These are phyloP conservation scores for Avahi laniger DNA, from an alignment of 2,797 vertebrate genomes.

Conservation along the genomic window DNA sequence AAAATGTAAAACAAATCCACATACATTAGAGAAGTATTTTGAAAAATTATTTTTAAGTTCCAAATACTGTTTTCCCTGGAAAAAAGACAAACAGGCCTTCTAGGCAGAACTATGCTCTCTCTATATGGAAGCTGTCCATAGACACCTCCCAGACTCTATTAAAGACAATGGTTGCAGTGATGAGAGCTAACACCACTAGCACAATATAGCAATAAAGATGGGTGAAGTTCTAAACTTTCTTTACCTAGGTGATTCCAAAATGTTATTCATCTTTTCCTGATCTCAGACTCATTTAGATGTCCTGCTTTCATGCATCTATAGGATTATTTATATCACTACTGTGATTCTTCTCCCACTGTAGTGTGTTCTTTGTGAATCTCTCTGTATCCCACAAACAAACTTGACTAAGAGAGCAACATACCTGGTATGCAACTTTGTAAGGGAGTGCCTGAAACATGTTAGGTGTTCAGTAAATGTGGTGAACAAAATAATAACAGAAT, in stretches of 20 bases:
- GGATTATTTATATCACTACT: accelerated
- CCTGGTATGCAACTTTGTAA: not conserved
- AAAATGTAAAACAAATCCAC: constrained; percentile 52
- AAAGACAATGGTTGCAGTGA: not conserved
- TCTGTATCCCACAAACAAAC: not conserved
- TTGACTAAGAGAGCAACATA: not conserved
- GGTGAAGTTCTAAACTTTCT: not conserved
- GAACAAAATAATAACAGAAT: not conserved
- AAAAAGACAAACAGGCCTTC: not conserved
- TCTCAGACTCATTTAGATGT: not conserved
- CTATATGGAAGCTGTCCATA: not conserved
- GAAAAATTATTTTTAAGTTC: not conserved
- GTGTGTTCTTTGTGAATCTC: not conserved
- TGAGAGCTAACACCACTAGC: accelerated
- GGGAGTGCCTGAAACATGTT: not conserved
- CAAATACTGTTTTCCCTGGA: not conserved
- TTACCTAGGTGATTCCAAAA: not conserved
- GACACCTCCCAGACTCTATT: accelerated
- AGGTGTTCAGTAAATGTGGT: not conserved
- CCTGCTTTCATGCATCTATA: not conserved
- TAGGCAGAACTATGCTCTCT: not conserved
- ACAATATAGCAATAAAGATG: too few species aligned
- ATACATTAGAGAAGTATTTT: constrained; percentile 28
- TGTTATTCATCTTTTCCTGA: not conserved
- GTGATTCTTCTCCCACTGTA: accelerated